Base-by-base conservation (phyloP, 2,113 vertebrate species). In the Mesocricetus auratus region DNA sequence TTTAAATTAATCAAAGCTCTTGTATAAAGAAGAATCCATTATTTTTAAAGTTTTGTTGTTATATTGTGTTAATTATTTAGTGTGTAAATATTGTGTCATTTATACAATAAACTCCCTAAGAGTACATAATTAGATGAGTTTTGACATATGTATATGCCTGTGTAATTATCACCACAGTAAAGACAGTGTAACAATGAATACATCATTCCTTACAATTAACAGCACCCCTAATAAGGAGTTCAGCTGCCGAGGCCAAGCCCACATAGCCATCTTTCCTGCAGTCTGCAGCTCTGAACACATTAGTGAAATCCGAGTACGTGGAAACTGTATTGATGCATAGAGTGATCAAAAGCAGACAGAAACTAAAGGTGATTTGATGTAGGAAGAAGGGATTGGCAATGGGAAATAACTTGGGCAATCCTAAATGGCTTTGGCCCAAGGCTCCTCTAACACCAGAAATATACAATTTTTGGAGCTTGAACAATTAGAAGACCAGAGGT, bases 41-140 rank as follows among this genome's bases (percentile, higher is more conserved):
- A 90, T 73, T 86, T 95, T 56, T 81, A 86, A 93, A 95, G 53
- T n/a, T 77, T 69, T 66, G 5, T 79, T 66, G 3, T 89, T 75
- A 12, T 36, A 68, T 15, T 81, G 9, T 31, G 36, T 78, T 39
- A 60, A 90, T 50, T 95, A 90, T 36, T 58, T n/a, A n/a, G n/a
- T n/a, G n/a, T n/a, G n/a, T n/a, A n/a, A n/a, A n/a, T n/a, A n/a
- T n/a, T n/a, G n/a, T n/a, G n/a, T n/a, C n/a, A n/a, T 39, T 92
- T 73, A 91, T 50, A 91, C 11, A 33, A 86, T 58, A 71, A 90
- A 86, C 31, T 78, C 53, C 58, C 79, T 77, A 58, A 83, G 9
- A 89, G 68, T 90, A 53, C 21, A 86, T 11, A 50, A 62, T 31
- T 7, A 88, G 77, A 53, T 93, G 47, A 31, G 31, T 71, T 88